Evolutionary conservation across 2,113 vertebrate species (phyloP).

Genomic region (Leptobrachium leishanense): DNA sequence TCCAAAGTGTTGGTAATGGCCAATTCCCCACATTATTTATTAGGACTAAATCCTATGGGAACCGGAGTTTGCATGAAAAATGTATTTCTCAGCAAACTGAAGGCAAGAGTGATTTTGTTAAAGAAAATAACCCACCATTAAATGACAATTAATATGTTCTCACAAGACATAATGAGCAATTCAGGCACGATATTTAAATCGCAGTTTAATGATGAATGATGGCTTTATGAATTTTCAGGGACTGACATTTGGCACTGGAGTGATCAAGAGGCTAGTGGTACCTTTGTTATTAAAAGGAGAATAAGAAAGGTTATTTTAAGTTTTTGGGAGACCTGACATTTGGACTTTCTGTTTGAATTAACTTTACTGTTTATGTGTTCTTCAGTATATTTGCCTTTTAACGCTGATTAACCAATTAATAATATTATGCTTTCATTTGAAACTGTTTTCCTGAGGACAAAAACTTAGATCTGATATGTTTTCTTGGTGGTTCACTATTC

Average conservation of each 20-base stretch:
- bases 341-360: too few species aligned
- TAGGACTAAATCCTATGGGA: conserved; percentile 34
- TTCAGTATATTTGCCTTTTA: too few species aligned
- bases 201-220: conserved; percentile 46
- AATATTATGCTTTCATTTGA: too few species aligned
- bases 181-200: conserved; percentile 35
- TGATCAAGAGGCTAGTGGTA: not conserved
- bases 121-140: conserved; percentile 42
- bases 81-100: conserved; percentile 43
- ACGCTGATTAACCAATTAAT: too few species aligned
- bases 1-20: conserved; percentile 31
- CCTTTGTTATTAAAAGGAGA: not conserved
- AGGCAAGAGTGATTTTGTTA: conserved; percentile 31
- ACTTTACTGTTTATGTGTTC: too few species aligned
- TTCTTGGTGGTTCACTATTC: too few species aligned
- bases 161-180: conserved; percentile 32
- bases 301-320: too few species aligned
- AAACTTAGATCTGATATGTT: too few species aligned
- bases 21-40: conserved; percentile 38
- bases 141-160: conserved; percentile 43
- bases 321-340: too few species aligned
- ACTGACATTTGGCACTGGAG: conserved; percentile 4
- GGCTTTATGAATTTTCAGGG: conserved; percentile 15
- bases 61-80: conserved; percentile 11
- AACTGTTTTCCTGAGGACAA: too few species aligned